Evolutionary conservation across 2,888 invertebrate genomes (phyloP).

Genomic region (Acanthosepion pharaonis): DNA sequence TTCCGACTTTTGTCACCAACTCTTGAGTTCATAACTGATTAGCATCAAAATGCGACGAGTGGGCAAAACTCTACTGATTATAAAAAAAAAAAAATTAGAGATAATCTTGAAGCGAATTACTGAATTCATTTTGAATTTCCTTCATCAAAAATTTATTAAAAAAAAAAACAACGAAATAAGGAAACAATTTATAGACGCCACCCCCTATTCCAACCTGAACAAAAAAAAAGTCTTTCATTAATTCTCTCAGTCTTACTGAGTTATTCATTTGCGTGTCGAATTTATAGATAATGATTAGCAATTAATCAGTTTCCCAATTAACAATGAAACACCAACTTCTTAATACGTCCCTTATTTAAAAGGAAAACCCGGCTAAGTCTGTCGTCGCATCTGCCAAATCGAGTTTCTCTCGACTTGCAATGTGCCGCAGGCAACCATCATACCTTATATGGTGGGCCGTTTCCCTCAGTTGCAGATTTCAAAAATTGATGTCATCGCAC

Average conservation of each 20-base stretch:
- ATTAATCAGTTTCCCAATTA: background rate
- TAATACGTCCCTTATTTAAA: background rate
- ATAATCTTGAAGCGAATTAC: background rate
- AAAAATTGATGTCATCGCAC: conserved; percentile 9
- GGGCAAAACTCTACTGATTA: background rate
- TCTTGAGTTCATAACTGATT: background rate
- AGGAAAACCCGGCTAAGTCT: no score
- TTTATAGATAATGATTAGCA: background rate
- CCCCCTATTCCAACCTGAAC: background rate
- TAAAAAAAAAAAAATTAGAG: background rate
- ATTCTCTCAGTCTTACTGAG: background rate
- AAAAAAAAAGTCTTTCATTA: background rate
- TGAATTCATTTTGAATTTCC: background rate
- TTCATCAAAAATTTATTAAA: background rate
- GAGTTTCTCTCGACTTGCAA: background rate
- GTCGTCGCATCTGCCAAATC: background rate
- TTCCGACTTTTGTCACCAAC: background rate
- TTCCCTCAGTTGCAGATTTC: background rate
- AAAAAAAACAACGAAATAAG: background rate
- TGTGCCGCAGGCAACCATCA: background rate
- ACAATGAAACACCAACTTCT: background rate
- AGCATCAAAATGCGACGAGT: background rate
- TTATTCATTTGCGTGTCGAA: background rate
- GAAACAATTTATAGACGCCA: background rate
- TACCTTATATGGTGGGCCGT: background rate